A percentile compares a stretch with the other conserved stretches of the same genome.
Conservation (phyloP, 2,888 invertebrate species). For the Lasioglossum villosulum region DNA sequence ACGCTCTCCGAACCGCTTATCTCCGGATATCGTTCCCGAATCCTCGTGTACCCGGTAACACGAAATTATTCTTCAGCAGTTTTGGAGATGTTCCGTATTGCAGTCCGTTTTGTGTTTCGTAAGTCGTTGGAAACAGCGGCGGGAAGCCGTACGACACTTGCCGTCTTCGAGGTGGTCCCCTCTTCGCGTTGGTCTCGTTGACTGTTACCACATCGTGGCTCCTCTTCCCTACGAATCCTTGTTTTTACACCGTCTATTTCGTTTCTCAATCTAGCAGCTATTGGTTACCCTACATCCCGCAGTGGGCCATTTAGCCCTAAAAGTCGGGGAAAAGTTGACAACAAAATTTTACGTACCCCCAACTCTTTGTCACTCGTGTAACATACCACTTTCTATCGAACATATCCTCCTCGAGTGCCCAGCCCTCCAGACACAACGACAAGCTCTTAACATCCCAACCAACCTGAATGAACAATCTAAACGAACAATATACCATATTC, state of each 20-base stretch:
- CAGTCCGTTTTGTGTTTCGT: not conserved
- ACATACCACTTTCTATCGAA: too few relatives aligned
- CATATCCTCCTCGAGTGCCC: too few relatives aligned
- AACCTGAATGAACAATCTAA: too few relatives aligned
- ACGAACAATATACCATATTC: too few relatives aligned
- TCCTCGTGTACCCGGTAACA: not conserved
- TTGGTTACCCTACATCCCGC: not conserved
- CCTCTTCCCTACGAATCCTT: not conserved
- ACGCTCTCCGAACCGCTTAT: not conserved
- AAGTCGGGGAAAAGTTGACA: too few relatives aligned
- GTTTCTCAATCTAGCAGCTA: not conserved
- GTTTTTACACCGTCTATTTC: not conserved
- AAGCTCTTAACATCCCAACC: too few relatives aligned
- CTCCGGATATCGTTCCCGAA: not conserved
- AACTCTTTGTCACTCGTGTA: too few relatives aligned
- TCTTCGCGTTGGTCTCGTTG: constrained; percentile 58
- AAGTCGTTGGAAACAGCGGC: not conserved
- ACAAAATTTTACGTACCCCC: too few relatives aligned
- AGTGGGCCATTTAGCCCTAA: too few relatives aligned
- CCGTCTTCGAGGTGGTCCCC: constrained; percentile 63
- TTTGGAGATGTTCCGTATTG: not conserved
- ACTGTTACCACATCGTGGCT: not conserved
- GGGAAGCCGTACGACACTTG: not conserved
- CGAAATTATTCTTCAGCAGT: not conserved
- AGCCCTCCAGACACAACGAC: too few relatives aligned